Conservation (phyloP, 2,797 vertebrate species). For the Argyrosomus regius region DNA sequence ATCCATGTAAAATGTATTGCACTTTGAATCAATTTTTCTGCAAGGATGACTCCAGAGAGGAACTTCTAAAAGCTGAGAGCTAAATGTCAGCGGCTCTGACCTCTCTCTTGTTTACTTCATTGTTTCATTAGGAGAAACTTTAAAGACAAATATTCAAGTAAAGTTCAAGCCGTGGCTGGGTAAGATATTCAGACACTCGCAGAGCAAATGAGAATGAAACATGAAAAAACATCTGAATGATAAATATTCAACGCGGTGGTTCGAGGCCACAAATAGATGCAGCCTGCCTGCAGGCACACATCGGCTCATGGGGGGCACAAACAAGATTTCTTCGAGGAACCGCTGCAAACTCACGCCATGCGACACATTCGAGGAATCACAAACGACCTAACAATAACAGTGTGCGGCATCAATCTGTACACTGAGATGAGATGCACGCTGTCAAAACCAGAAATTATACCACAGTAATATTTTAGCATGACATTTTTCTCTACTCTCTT, state of each 20-base stretch:
- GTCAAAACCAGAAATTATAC: constrained; percentile 4
- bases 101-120: constrained; percentile 51
- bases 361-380: constrained; percentile 4
- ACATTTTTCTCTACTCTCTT: background rate
- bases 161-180: constrained; percentile 6
- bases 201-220: constrained; percentile 21
- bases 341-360: constrained; percentile 25
- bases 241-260: constrained; percentile 51
- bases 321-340: constrained; percentile 54
- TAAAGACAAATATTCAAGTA: background rate
- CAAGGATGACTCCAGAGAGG: constrained; percentile 53
- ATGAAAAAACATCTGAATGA: constrained; percentile 13
- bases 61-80: constrained; percentile 57
- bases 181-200: constrained; percentile 19
- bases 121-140: constrained; percentile 23
- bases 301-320: constrained; percentile 3
- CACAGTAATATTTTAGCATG: background rate
- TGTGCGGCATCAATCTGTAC: background rate
- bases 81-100: constrained; percentile 77
- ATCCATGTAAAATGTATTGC: constrained; percentile 67
- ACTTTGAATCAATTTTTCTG: constrained; percentile 70
- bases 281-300: constrained; percentile 36
- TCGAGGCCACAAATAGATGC: constrained; percentile 44
- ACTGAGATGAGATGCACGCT: background rate
- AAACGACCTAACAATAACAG: background rate